A percentile compares a stretch with the other conserved stretches of the same genome.
Conservation (phyloP, 2,797 vertebrate species). For the Yasuhikotakia modesta region DNA sequence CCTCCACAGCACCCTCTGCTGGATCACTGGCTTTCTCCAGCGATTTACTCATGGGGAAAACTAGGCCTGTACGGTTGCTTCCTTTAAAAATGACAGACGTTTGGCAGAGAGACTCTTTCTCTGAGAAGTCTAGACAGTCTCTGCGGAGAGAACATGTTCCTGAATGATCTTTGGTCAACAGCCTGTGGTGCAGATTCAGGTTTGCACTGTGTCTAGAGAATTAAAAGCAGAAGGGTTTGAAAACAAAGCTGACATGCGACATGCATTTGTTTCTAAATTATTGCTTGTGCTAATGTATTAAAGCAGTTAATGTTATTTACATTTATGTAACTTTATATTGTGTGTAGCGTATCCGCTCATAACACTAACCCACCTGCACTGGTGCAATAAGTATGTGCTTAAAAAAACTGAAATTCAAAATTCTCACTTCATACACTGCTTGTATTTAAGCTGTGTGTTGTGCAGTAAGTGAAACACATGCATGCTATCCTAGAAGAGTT, state of each 20-base stretch:
- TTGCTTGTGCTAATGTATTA: not conserved
- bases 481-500: no score
- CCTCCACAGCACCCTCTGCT: constrained; percentile 69
- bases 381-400: not conserved
- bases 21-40: constrained; percentile 71
- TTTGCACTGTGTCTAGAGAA: constrained; percentile 91
- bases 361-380: not conserved
- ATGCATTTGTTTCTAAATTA: not conserved
- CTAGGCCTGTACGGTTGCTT: constrained; percentile 85
- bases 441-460: no score
- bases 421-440: not conserved
- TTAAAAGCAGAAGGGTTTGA: constrained; percentile 28
- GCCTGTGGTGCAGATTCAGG: constrained; percentile 92
- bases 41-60: constrained; percentile 87
- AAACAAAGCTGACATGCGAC: not conserved
- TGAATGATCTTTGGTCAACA: constrained; percentile 86
- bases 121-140: constrained; percentile 79
- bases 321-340: not conserved
- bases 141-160: constrained; percentile 73
- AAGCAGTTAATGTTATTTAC: not conserved
- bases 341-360: not conserved
- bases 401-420: not conserved
- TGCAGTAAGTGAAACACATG: not conserved
- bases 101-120: constrained; percentile 78
- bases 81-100: constrained; percentile 91